Conservation (phyloP, 2,113 vertebrate genomes). For the Anarhynchus alexandrinus region DNA sequence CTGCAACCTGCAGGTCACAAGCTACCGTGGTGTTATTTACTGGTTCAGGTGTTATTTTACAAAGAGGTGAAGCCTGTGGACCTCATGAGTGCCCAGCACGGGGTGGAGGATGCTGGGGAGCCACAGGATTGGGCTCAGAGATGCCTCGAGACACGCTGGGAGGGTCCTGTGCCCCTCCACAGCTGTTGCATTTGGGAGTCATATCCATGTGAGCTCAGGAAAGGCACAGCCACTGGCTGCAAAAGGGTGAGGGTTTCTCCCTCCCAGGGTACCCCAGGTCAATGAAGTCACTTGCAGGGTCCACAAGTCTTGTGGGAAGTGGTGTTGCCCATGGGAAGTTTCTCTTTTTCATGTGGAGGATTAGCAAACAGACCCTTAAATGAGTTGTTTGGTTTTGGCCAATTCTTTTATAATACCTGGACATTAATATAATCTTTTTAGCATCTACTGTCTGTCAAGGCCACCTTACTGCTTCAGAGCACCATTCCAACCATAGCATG, state of each 20-base stretch:
- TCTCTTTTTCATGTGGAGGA: neutral
- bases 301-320: neutral
- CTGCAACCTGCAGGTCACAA: neutral
- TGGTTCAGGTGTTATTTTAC: neutral
- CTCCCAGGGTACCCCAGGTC: rapidly evolving
- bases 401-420: neutral
- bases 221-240: neutral
- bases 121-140: neutral
- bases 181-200: neutral
- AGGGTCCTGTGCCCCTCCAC: neutral
- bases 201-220: neutral
- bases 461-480: neutral
- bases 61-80: neutral
- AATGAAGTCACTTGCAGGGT: neutral
- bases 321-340: neutral
- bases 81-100: neutral
- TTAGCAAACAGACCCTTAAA: neutral
- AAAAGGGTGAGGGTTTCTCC: neutral
- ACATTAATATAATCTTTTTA: neutral
- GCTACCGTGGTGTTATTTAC: neutral
- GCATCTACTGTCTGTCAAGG: neutral
- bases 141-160: neutral
- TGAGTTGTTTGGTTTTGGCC: neutral
- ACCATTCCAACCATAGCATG: neutral
- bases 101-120: neutral